Evolutionary conservation across 2,888 invertebrate species (phyloP).

Genomic region (Calephelis perditalis): DNA sequence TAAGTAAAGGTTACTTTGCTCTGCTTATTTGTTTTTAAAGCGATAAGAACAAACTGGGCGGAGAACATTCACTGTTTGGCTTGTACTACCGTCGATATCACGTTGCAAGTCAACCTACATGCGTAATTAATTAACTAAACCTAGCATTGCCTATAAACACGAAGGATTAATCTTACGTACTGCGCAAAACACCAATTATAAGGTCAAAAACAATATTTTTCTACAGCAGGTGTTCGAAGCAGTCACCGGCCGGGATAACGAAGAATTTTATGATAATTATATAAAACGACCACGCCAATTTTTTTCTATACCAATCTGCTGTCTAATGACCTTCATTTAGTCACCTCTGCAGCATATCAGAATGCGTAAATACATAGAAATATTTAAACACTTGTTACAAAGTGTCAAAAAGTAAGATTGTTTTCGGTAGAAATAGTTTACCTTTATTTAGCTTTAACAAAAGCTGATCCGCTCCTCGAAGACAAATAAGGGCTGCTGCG

Average conservation of each 20-base stretch:
- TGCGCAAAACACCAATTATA: constrained; percentile 31
- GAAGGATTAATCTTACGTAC: constrained; percentile 19
- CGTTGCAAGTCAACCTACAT: constrained; percentile 34
- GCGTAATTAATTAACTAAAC: constrained; percentile 33
- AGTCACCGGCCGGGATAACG: constrained; percentile 52
- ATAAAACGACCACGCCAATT: constrained; percentile 64
- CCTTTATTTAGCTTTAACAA: constrained; percentile 77
- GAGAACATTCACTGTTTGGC: constrained; percentile 29
- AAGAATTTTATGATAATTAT: constrained; percentile 61
- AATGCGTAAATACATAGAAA: constrained; percentile 63
- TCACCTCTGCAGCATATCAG: constrained; percentile 35
- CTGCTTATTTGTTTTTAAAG: constrained; percentile 26
- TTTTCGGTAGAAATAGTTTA: constrained; percentile 69
- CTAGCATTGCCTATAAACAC: constrained; percentile 22
- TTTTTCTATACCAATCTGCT: constrained; percentile 42
- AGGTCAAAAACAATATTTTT: constrained; percentile 39
- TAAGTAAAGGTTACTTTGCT: background rate
- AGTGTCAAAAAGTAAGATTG: constrained; percentile 71
- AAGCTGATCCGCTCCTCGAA: constrained; percentile 70
- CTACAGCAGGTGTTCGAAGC: constrained; percentile 44
- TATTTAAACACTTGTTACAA: constrained; percentile 70
- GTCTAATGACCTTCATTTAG: constrained; percentile 57
- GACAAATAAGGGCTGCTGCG: constrained; percentile 67
- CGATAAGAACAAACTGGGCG: constrained; percentile 31
- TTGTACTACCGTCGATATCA: constrained; percentile 35